Evolutionary conservation across 2,797 vertebrate genomes (phyloP).

Genomic region (Mormyrus proboscirostris): DNA sequence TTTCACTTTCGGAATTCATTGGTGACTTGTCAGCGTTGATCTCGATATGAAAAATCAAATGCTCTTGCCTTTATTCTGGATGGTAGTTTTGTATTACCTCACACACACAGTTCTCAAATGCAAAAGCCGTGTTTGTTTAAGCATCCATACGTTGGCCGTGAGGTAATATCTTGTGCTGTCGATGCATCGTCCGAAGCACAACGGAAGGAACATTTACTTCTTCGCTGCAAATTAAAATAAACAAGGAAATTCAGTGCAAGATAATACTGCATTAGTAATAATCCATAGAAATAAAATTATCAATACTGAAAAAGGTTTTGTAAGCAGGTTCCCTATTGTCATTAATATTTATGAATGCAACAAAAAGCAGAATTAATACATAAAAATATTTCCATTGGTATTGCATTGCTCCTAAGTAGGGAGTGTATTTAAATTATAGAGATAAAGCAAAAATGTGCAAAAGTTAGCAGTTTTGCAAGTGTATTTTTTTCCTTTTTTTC

Average conservation of each 20-base stretch:
- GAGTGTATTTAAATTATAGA: not conserved
- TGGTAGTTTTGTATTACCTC: not conserved
- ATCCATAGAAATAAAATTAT: not conserved
- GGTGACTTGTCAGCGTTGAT: not conserved
- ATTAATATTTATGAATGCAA: not conserved
- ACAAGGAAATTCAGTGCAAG: not conserved
- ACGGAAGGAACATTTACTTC: not conserved
- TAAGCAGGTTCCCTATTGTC: not conserved
- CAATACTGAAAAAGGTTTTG: not conserved
- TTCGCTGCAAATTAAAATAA: not conserved
- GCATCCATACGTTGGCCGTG: not conserved
- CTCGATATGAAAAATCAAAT: not conserved
- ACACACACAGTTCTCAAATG: not conserved
- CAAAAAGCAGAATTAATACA: not conserved
- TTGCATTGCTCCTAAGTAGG: not conserved
- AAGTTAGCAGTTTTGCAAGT: not conserved
- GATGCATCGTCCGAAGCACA: not conserved
- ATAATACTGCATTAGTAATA: not conserved
- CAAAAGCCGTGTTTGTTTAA: not conserved
- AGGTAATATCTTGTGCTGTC: not conserved
- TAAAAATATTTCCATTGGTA: not conserved
- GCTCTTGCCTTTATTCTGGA: not conserved
- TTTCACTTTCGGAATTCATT: not conserved
- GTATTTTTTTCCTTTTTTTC: not conserved
- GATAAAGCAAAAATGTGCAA: not conserved